Evolutionary conservation across 2,888 invertebrate species (phyloP), one percentile per base, ranked within the genome.

Genomic region (Pyrgus malvae): DNA sequence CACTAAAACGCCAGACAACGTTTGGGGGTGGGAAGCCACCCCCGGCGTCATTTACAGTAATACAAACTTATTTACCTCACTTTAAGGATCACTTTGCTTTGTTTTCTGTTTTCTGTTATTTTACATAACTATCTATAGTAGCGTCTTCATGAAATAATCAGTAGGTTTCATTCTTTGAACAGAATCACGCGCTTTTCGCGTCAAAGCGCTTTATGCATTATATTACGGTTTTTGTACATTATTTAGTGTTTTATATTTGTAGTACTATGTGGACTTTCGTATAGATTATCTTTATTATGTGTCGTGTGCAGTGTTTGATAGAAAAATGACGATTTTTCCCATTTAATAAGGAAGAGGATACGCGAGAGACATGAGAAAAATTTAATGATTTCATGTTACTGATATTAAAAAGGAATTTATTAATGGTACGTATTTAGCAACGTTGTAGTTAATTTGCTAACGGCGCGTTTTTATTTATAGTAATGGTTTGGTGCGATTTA

Each of bases 131-230:
- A 70, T 72, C 70, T 74, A 76, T 68, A n/a, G n/a, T n/a, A n/a
- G 63, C 68, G 64, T 63, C 60, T 57, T 69, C 69, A 80, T 84
- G 77, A 83, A 88, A 86, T 86, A 86, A 86, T 86, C 88, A 88
- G 88, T 87, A 83, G 73, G 68, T 67, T 68, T 66, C 71, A 60
- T 64, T 65, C 59, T 57, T 58, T 58, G 60, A 40, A n/a, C 50
- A 25, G 56, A 42, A 38, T 21, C 48, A 41, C 46, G 40, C 45
- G 58, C 45, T 31, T 48, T 50, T 41, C 50, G 48, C 9, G 53
- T 23, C 33, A 54, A 41, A 53, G 25, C 50, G 33, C 46, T 40
- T 35, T 51, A 54, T 31, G 53, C 49, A 48, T 44, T 49, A 54
- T 17, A 25, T 48, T 35, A 46, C 53, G 16, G 48, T 37, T 40